Conservation (phyloP, 2,797 vertebrate species). For the Threskiornis aethiopicus region DNA sequence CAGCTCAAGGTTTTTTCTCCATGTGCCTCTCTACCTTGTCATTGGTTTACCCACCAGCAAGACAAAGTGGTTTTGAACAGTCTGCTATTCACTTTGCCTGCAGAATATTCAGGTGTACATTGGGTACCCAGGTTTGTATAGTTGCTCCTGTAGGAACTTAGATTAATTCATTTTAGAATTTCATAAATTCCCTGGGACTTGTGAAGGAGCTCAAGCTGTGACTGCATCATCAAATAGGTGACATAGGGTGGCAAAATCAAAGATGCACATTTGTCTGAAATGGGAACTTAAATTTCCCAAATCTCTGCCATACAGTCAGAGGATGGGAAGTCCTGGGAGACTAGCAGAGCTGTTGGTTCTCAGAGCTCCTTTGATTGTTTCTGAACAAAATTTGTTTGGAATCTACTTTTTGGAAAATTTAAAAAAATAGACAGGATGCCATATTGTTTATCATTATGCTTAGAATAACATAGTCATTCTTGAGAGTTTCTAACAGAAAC, state of each 20-base stretch:
- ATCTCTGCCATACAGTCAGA: not conserved
- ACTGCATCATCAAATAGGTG: not conserved
- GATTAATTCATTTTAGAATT: not conserved
- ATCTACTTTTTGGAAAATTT: not conserved
- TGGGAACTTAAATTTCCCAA: not conserved
- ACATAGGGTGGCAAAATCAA: not conserved
- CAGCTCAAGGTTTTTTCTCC: not conserved
- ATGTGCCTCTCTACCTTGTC: not conserved
- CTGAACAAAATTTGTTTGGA: not conserved
- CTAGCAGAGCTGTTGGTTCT: not conserved
- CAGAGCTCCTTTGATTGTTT: not conserved
- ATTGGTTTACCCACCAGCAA: not conserved
- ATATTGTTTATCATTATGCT: not conserved
- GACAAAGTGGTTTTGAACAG: not conserved
- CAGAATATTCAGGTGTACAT: not conserved
- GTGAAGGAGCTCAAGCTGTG: not conserved
- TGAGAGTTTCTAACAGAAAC: not conserved
- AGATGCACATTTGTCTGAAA: not conserved
- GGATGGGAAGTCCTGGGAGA: not conserved
- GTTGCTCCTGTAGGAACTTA: not conserved
- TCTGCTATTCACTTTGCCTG: not conserved
- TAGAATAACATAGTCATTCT: not conserved
- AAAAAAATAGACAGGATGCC: not conserved
- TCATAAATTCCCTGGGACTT: not conserved
- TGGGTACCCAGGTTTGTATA: not conserved